Evolutionary conservation across 2,113 vertebrate species (phyloP).

Genomic region (Strix uralensis): DNA sequence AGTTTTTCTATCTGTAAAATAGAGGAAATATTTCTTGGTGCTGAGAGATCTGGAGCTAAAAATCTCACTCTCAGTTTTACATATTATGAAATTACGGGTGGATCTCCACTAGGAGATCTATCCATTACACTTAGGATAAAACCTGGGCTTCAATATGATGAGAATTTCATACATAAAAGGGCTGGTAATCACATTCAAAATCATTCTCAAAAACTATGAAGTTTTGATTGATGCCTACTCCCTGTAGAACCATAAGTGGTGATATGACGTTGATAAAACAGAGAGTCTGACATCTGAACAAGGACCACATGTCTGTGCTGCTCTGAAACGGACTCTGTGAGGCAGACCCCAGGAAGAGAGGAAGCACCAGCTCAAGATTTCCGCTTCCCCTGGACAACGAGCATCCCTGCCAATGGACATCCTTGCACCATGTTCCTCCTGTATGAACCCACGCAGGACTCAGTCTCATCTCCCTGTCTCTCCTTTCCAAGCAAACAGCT

Average conservation of each 20-base stretch:
- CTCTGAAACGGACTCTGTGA: not conserved
- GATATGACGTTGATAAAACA: not conserved
- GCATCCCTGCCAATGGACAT: not conserved
- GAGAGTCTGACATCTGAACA: not conserved
- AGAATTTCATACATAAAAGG: not conserved
- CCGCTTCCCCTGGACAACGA: not conserved
- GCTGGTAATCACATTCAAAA: not conserved
- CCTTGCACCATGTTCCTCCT: not conserved
- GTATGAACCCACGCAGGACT: not conserved
- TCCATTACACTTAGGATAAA: not conserved
- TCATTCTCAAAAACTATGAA: not conserved
- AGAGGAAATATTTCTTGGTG: not conserved
- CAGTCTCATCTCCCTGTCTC: not conserved
- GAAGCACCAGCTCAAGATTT: not conserved
- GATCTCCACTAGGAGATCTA: not conserved
- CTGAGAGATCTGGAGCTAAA: not conserved
- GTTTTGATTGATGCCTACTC: not conserved
- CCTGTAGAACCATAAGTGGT: not conserved
- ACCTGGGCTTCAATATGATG: not conserved
- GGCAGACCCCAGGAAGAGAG: not conserved
- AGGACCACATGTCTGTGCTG: not conserved
- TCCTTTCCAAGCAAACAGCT: not conserved
- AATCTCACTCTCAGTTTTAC: not conserved
- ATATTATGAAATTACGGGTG: not conserved
- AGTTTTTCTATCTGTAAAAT: not conserved